Base-by-base conservation (phyloP, 2,797 vertebrate species). In the Gallinago nigripennis region DNA sequence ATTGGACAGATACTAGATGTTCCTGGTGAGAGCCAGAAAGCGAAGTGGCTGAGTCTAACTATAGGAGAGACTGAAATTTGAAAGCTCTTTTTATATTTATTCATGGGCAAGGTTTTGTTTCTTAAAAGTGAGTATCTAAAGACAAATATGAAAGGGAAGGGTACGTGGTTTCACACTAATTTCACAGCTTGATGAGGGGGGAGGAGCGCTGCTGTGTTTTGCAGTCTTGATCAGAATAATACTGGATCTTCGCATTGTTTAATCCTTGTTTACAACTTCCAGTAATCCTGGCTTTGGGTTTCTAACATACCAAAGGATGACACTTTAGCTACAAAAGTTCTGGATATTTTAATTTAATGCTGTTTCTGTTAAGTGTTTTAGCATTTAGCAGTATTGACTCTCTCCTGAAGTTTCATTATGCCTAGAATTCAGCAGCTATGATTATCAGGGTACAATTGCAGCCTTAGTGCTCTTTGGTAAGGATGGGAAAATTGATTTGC, bases 401-500 rank as follows among this genome's bases (percentile, higher is more conserved):
- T 65, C 7, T 45, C 63, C 45, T 83, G 76, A 92, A 91, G 88
- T 92, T 78, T 80, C 35, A 27, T 80, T 90, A 96, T 86, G 41
- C 70, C 75, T 88, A 33, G 30, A 76, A 76, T 92, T 88, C 54
- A 63, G 69, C 28, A 83, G 39, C 76, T 90, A 2, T 81, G 84
- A 85, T 92, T 89, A 81, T 92, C 61, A 72, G 37, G 17, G 58
- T 50, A 69, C 79, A 88, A 86, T 63, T 88, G 87, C 69, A 90
- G 54, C 50, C 43, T 58, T 82, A 53, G 46, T 72, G 39, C 48
- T 96, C 58, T 86, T 69, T 86, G 46, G 16, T 88, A 72, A 78
- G 46, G 80, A 83, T 72, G 80, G 56, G 60, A 54, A 94, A 90
- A 96, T 86, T 82, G 39, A 76, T 78, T 96, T 94, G 65, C 79